These are phyloP conservation scores for Maniola hyperantus DNA, from an alignment of 2,888 invertebrate species.

Conservation along the genomic window DNA sequence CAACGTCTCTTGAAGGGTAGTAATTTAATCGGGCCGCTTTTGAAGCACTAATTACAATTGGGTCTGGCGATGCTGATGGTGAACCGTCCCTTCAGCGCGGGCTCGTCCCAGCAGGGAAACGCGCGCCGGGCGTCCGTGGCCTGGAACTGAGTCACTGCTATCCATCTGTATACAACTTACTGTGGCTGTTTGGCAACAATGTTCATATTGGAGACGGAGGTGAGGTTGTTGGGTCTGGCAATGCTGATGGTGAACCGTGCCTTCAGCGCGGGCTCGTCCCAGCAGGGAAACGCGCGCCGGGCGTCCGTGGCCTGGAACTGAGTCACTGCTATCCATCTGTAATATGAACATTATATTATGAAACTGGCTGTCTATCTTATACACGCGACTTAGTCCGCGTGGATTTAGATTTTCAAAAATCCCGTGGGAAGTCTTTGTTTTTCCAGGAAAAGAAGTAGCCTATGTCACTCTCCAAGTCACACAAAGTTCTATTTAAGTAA, in stretches of 20 bases:
- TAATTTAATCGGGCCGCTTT: no score
- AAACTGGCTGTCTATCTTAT: no score
- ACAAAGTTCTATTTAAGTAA: no score
- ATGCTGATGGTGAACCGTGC: constrained; percentile 90
- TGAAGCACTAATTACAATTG: no score
- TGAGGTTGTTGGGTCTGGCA: constrained; percentile 87
- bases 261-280: constrained; percentile 93
- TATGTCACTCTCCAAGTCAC: no score
- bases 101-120: constrained; percentile 95
- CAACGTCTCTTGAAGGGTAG: no score
- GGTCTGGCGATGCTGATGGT: constrained; percentile 89
- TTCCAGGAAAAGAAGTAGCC: no score
- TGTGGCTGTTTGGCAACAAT: constrained; percentile 55
- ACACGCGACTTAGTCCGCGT: background rate
- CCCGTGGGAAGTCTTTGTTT: no score
- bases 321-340: constrained; percentile 91
- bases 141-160: constrained; percentile 92
- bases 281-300: constrained; percentile 92
- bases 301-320: constrained; percentile 93
- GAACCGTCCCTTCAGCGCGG: constrained; percentile 91
- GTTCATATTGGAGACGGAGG: constrained; percentile 91
- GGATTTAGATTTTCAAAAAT: background rate
- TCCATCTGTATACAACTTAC: constrained; percentile 83
- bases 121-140: constrained; percentile 91
- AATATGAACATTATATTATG: background rate